A percentile compares a stretch with the other conserved stretches of the same genome.
These are phyloP conservation scores for Heptranchias perlo DNA, from an alignment of 2,113 vertebrate species.

Conservation along the genomic window DNA sequence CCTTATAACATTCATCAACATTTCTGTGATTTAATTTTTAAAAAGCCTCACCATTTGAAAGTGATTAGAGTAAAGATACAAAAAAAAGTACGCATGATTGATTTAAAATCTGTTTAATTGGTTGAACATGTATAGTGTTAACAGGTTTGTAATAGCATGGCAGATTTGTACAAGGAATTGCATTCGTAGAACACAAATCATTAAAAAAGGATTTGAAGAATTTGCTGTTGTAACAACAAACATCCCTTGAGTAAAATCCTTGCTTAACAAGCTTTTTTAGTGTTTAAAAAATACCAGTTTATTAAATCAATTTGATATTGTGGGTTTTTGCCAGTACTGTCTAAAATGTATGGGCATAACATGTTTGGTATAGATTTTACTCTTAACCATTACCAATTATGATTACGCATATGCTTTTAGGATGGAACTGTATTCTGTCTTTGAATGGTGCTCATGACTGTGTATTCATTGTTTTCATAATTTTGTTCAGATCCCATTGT, in stretches of 20 bases:
- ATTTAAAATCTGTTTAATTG: too few species aligned
- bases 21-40: background rate
- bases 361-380: background rate
- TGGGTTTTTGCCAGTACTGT: slow-evolving; percentile 43
- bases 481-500: background rate
- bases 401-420: background rate
- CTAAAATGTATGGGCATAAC: background rate
- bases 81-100: too few species aligned
- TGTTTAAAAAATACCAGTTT: slow-evolving; percentile 43
- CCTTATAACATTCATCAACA: background rate
- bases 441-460: background rate
- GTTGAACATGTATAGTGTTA: too few species aligned
- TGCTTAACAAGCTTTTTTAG: slow-evolving; percentile 46
- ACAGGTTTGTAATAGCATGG: too few species aligned
- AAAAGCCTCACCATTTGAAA: background rate
- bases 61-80: background rate
- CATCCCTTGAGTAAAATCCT: slow-evolving; percentile 47
- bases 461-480: background rate
- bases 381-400: background rate
- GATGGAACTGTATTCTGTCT: background rate
- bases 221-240: background rate
- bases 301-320: slow-evolving; percentile 47
- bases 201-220: too few species aligned
- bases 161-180: too few species aligned
- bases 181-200: too few species aligned